These are phyloP conservation scores for human DNA, from an alignment of 2,113 vertebrate species.

Conservation along the genomic window GRCh38 chr14:50640501-50641000, in stretches of 20 bases:
- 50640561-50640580: constrained; percentile 35
- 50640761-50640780: constrained; percentile 98
- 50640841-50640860: constrained; percentile 92
- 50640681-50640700: background rate
- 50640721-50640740: background rate
- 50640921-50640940: constrained; percentile 20
- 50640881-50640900: constrained; percentile 94
- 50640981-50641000: background rate
- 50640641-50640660: constrained; percentile 19
- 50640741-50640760: constrained; percentile 95
- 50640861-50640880: constrained; percentile 96
- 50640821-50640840: constrained; percentile 93
- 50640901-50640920: constrained; percentile 43
- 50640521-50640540: constrained; percentile 9
- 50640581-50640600: constrained; percentile 6
- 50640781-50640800: constrained; percentile 97
- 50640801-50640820: constrained; percentile 99
- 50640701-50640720: background rate
- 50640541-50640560: background rate
- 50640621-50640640: background rate
- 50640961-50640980: background rate
- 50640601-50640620: constrained; percentile 11
- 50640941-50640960: constrained; percentile 36
- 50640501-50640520: background rate
- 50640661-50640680: background rate